Percentiles rank a stretch among this genome's conserved stretches.
These are phyloP conservation scores for Notoglanidium macrostoma DNA, from an alignment of 2,797 vertebrate species.

Conservation along the genomic window DNA sequence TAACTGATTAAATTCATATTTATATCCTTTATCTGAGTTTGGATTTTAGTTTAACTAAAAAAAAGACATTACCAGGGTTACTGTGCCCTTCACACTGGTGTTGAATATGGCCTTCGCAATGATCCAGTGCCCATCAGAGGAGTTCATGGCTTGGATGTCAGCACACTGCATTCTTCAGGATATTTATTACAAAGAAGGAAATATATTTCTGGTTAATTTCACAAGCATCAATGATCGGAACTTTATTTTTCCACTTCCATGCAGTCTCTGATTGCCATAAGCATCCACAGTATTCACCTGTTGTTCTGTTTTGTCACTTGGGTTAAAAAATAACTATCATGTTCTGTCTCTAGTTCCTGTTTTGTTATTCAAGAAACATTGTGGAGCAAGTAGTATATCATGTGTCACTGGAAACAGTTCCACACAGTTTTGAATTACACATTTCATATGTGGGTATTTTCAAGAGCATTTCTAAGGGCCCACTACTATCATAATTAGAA, in stretches of 20 bases:
- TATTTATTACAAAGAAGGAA: not conserved
- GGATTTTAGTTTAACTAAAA: not conserved
- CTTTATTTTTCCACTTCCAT: not conserved
- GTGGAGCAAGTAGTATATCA: not conserved
- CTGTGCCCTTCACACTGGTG: constrained; percentile 66
- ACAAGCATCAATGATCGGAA: not conserved
- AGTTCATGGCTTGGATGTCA: constrained; percentile 61
- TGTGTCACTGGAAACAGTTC: not conserved
- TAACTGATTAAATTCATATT: not conserved
- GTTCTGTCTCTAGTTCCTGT: not conserved
- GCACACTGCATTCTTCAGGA: constrained; percentile 74
- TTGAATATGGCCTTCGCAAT: constrained; percentile 70
- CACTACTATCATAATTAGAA: not conserved
- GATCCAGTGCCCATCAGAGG: constrained; percentile 65
- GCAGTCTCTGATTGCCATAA: not conserved
- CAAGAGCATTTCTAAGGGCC: not conserved
- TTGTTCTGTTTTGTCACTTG: not conserved
- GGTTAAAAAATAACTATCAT: not conserved
- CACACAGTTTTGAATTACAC: not conserved
- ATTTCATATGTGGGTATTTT: not conserved
- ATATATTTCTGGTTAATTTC: not conserved
- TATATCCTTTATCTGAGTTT: not conserved
- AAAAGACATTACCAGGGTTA: constrained; percentile 71
- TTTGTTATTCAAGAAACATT: not conserved
- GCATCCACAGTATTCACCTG: not conserved